A percentile compares a stretch with the other conserved stretches of the same genome.
Evolutionary conservation across 2,888 invertebrate genomes (phyloP).

Genomic region (Ichneumoninae sp.): DNA sequence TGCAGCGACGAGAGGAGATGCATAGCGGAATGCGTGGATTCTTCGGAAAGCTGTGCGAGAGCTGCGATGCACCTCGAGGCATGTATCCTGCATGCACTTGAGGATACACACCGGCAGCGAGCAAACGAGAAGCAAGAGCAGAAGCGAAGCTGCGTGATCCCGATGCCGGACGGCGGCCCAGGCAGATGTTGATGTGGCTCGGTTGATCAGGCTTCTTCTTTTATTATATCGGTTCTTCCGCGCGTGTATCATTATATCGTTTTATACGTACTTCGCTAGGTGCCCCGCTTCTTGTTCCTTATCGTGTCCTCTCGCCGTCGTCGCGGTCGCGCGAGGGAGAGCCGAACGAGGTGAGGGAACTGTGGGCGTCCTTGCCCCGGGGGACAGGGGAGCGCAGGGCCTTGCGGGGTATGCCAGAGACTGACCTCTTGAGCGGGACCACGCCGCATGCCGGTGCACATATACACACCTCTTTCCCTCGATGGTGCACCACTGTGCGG

Average conservation of each 20-base stretch:
- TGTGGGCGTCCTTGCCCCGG: conserved; percentile 80
- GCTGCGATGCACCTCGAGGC: conserved; percentile 15
- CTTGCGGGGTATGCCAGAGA: conserved; percentile 66
- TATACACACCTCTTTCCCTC: conserved; percentile 13
- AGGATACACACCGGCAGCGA: conserved; percentile 26
- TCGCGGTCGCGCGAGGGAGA: conserved; percentile 53
- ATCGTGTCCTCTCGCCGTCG: conserved; percentile 16
- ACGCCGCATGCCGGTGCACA: conserved; percentile 41
- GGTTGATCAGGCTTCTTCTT: conserved; percentile 50
- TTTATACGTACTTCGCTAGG: not conserved
- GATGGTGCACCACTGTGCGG: conserved; percentile 2
- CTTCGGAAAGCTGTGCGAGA: conserved; percentile 42
- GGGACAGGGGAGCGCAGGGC: conserved; percentile 74
- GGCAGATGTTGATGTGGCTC: conserved; percentile 72
- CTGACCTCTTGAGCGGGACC: conserved; percentile 71
- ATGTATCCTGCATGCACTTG: not conserved
- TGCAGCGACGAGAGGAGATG: conserved; percentile 48
- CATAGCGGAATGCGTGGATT: conserved; percentile 63
- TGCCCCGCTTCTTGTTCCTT: conserved; percentile 33
- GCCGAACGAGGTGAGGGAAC: conserved; percentile 75
- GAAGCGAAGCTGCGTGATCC: conserved; percentile 58
- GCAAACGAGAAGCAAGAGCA: conserved; percentile 9
- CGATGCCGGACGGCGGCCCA: conserved; percentile 59
- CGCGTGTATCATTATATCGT: conserved; percentile 1
- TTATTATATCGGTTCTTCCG: not conserved